These are phyloP conservation scores for Nasonia oneida DNA, from an alignment of 2,888 invertebrate genomes.

Conservation along the genomic window DNA sequence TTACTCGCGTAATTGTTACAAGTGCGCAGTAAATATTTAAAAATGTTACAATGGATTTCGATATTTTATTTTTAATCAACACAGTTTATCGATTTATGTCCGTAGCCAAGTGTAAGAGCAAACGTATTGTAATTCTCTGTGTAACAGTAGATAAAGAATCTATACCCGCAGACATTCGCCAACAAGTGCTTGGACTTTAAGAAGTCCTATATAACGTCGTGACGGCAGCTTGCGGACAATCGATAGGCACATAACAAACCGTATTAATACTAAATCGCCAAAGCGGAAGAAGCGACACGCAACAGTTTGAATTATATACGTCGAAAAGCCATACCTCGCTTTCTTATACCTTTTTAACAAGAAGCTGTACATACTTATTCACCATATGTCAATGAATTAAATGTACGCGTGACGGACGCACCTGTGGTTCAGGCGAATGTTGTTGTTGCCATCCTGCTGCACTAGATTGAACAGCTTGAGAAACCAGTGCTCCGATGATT, in stretches of 20 bases:
- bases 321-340: no score
- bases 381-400: not conserved
- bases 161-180: not conserved
- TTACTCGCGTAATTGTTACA: not conserved
- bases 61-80: no score
- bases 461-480: constrained; percentile 56
- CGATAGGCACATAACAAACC: not conserved
- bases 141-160: no score
- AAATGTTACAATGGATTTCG: no score
- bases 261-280: not conserved
- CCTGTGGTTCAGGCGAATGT: constrained; percentile 52
- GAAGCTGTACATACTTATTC: no score
- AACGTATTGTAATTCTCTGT: no score
- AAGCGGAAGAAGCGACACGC: not conserved
- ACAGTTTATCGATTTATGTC: no score
- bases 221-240: not conserved
- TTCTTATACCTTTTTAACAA: no score
- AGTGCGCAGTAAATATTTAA: no score
- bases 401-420: not conserved
- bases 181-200: not conserved
- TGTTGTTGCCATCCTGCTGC: constrained; percentile 65
- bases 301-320: not conserved
- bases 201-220: not conserved
- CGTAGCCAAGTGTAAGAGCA: no score
- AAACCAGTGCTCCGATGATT: constrained; percentile 65